Conservation (phyloP, 2,888 invertebrate genomes). For the Stenchaetothrips biformis region DNA sequence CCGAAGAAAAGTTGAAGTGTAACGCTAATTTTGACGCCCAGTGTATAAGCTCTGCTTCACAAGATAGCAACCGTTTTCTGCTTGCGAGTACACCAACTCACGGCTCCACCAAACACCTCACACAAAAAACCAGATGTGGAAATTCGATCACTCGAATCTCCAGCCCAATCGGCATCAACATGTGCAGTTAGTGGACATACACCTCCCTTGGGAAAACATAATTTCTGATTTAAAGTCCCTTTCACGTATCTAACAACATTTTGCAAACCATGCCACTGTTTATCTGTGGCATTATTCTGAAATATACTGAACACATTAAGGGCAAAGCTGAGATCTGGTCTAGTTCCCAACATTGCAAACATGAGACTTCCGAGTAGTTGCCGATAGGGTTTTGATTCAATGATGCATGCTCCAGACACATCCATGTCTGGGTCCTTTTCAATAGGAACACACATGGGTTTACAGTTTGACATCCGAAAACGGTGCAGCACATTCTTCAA, state of each 20-base stretch:
- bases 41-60: conserved; percentile 26
- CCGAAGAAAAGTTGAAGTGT: no score
- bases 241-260: conserved; percentile 29
- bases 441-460: neutral
- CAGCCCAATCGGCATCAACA: conserved; percentile 32
- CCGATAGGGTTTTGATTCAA: neutral
- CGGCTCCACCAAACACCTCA: neutral
- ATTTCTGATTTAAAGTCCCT: conserved; percentile 25
- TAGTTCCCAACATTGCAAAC: conserved; percentile 23
- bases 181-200: neutral
- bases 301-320: conserved; percentile 6
- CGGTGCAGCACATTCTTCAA: conserved; percentile 15
- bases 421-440: neutral
- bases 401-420: neutral
- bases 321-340: conserved; percentile 31
- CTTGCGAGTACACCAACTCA: conserved; percentile 28
- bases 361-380: conserved; percentile 26
- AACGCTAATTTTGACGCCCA: no score
- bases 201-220: neutral
- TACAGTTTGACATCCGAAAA: neutral
- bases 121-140: conserved; percentile 8
- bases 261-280: conserved; percentile 23
- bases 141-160: conserved; percentile 22
- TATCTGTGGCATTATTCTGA: conserved; percentile 12
- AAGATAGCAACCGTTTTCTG: conserved; percentile 15